Conservation (phyloP, 2,113 vertebrate genomes). For the Hippopotamus amphibius region DNA sequence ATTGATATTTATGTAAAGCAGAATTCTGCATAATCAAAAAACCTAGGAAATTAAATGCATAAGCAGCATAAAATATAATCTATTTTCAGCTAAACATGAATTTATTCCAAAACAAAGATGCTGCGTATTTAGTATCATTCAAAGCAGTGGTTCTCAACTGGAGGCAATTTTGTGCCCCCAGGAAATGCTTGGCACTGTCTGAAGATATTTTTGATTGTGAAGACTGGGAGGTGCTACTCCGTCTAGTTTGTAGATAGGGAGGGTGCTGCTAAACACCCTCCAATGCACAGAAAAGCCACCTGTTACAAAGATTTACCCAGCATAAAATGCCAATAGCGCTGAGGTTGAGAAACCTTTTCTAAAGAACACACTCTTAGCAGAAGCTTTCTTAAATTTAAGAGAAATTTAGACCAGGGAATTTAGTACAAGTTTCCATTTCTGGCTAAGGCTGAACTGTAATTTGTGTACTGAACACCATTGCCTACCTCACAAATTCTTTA, state of each 20-base stretch:
- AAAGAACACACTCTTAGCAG: background rate
- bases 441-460: background rate
- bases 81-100: background rate
- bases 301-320: background rate
- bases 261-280: background rate
- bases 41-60: background rate
- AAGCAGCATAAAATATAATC: background rate
- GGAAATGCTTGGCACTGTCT: background rate
- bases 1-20: slow-evolving; percentile 36
- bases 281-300: background rate
- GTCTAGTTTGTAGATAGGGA: background rate
- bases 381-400: slow-evolving; percentile 5
- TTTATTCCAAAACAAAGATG: background rate
- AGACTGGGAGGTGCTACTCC: background rate
- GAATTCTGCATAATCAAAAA: background rate
- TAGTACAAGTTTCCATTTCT: background rate
- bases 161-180: background rate
- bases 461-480: background rate
- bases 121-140: background rate
- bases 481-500: background rate
- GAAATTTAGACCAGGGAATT: background rate
- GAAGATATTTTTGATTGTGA: background rate
- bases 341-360: background rate
- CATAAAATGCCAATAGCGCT: background rate
- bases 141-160: background rate